phyloP scores from a whole-genome alignment of 2,113 vertebrate genomes.

The Struthio camelus region DNA sequence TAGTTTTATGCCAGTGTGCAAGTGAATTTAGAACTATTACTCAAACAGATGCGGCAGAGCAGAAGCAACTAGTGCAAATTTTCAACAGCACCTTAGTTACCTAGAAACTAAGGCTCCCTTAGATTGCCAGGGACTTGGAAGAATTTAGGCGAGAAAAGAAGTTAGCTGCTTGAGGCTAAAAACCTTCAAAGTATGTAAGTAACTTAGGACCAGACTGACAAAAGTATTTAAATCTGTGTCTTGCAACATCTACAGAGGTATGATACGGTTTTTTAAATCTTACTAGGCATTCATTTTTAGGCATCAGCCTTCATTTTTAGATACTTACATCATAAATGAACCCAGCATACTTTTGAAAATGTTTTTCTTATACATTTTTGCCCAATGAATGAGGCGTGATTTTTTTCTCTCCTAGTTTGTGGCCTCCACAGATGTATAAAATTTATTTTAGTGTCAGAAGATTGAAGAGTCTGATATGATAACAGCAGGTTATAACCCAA shows the following conservation, averaged over 20 bases:
- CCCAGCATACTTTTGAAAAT: not conserved
- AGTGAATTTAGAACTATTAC: not conserved
- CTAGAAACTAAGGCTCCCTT: not conserved
- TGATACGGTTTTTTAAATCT: not conserved
- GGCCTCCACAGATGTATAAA: not conserved
- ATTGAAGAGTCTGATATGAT: not conserved
- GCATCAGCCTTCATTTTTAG: not conserved
- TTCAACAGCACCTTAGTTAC: not conserved
- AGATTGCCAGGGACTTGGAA: not conserved
- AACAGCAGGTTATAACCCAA: conserved; percentile 33
- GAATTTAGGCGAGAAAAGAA: not conserved
- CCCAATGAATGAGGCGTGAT: not conserved
- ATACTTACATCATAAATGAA: not conserved
- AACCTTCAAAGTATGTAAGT: not conserved
- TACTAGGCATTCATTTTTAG: not conserved
- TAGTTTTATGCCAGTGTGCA: not conserved
- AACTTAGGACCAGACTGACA: not conserved
- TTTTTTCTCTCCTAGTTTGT: not conserved
- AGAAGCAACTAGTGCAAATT: not conserved
- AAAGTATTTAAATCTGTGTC: not conserved
- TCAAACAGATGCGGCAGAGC: not conserved
- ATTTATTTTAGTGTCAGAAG: not conserved
- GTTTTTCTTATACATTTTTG: not conserved
- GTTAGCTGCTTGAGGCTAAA: not conserved
- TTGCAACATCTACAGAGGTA: not conserved